Conservation (phyloP, 1,140 invertebrate genomes). For the Musca domestica region DNA sequence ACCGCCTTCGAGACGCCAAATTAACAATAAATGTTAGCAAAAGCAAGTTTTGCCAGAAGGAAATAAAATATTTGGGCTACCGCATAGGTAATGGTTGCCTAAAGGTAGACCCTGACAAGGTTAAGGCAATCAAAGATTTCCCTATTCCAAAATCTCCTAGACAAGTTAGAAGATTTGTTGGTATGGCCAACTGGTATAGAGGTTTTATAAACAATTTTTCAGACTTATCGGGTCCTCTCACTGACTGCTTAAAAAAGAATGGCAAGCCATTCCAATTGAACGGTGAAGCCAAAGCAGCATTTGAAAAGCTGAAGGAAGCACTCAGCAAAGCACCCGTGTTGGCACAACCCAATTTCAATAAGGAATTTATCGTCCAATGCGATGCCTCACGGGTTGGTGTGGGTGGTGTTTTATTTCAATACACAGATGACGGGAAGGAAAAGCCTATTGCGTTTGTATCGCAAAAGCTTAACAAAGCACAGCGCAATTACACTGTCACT, state of each 20-base stretch:
- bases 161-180: constrained; percentile 53
- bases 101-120: constrained; percentile 44
- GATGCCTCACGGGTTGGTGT: no score
- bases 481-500: constrained; percentile 22
- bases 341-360: no score
- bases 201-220: constrained; percentile 47
- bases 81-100: constrained; percentile 27
- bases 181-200: constrained; percentile 47
- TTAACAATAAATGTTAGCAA: background rate
- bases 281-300: constrained; percentile 36
- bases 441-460: no score
- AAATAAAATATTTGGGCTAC: no score
- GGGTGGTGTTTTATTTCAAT: no score
- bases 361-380: no score
- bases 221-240: constrained; percentile 20
- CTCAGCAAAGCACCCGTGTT: constrained; percentile 43
- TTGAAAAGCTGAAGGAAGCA: constrained; percentile 35
- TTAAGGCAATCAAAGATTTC: constrained; percentile 21
- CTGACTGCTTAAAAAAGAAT: constrained; percentile 20
- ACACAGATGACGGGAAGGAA: no score
- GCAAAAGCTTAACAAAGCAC: no score
- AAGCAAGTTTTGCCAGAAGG: no score
- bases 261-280: constrained; percentile 32
- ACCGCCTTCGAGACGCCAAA: background rate
- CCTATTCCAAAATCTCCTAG: constrained; percentile 31